These are phyloP conservation scores for Apotomis capreana DNA, from an alignment of 2,888 invertebrate species.

Conservation along the genomic window DNA sequence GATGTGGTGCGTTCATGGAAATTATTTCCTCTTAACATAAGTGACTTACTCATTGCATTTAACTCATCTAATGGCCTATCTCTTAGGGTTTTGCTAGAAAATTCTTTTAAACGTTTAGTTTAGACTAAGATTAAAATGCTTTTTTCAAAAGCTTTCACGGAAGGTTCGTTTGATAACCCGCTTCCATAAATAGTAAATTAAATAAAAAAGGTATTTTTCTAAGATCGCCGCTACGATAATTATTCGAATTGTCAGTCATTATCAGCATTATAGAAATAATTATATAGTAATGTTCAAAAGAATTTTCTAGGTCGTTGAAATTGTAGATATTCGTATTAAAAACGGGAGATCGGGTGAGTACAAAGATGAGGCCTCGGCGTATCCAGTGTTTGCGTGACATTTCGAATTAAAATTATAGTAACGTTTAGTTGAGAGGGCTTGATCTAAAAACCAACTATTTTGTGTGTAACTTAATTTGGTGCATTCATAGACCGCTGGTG, in stretches of 20 bases:
- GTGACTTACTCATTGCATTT: constrained; percentile 65
- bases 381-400: constrained; percentile 45
- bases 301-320: constrained; percentile 41
- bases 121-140: not conserved
- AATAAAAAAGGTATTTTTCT: no score
- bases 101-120: constrained; percentile 15
- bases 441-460: constrained; percentile 23
- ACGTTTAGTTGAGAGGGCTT: constrained; percentile 48
- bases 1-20: constrained; percentile 19
- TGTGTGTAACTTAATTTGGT: constrained; percentile 25
- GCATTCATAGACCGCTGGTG: constrained; percentile 21
- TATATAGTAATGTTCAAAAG: constrained; percentile 1
- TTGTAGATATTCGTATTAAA: constrained; percentile 65
- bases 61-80: constrained; percentile 74
- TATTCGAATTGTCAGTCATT: no score
- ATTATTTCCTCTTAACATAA: constrained; percentile 46
- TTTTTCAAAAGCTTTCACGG: not conserved
- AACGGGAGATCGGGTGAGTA: constrained; percentile 55
- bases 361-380: constrained; percentile 53
- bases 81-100: constrained; percentile 41
- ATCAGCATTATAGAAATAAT: no score
- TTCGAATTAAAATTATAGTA: constrained; percentile 40
- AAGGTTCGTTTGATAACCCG: not conserved
- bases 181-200: not conserved
- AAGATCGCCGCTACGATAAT: not conserved